Evolutionary conservation across 2,797 vertebrate species (phyloP), one percentile per base, ranked within the genome.

Genomic region (Micromesistius poutassou): DNA sequence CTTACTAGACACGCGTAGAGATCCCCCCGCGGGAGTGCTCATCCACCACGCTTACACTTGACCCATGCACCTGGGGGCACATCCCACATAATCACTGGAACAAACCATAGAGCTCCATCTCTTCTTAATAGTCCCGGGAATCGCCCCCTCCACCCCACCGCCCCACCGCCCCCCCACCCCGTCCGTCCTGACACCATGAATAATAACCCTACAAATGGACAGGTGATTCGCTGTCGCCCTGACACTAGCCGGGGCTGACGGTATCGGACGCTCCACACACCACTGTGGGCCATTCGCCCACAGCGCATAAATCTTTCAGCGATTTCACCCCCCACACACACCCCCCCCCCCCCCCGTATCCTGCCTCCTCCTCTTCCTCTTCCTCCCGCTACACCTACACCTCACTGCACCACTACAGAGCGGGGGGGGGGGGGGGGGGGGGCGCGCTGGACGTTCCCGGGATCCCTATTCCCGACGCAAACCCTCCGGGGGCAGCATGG

Each of bases 381-480:
- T 25, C 36, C 73, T 74, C 85, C 87, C 87, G n/a, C 90, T 92
- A 89, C 91, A 92, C 89, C 89, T 90, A 88, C 92, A 93, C 76
- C 74, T 90, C 89, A 80, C 87, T 90, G 88, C 89, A 78, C 74
- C 82, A 75, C 50, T 22, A 55, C 22, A 55, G 50, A 55, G 35
- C 10, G 2, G 42, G n/a, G n/a, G n/a, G n/a, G n/a, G n/a, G n/a
- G n/a, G n/a, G n/a, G n/a, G n/a, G n/a, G n/a, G n/a, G n/a, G n/a
- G n/a, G n/a, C n/a, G 46, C 14, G 16, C 50, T n/a, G 50, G 50
- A 22, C 50, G 40, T 35, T 68, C 66, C 77, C 77, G 76, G 78
- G 89, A 83, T 90, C 88, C 86, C 83, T 89, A 87, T 87, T 78
- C 91, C 89, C 87, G 82, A 84, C 87, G 87, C 83, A 74, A 90